Conservation (phyloP, 2,113 vertebrate species). For the Leucopternis melanops region DNA sequence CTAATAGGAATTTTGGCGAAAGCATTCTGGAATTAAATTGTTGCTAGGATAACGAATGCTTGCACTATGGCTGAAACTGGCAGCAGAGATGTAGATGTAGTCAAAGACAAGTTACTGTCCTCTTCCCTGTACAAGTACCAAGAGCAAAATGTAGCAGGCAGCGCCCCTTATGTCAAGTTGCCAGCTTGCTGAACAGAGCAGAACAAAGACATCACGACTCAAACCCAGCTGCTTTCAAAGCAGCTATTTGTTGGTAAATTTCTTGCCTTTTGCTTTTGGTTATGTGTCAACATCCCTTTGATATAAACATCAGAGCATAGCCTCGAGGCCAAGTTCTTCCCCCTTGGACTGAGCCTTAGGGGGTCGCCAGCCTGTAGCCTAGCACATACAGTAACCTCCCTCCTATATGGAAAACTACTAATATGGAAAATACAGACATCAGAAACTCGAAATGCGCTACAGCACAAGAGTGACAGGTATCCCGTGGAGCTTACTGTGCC, state of each 20-base stretch:
- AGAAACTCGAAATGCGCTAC: background rate
- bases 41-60: background rate
- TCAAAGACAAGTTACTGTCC: background rate
- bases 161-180: background rate
- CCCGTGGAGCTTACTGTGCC: background rate
- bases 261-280: background rate
- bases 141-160: background rate
- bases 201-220: conserved; percentile 2
- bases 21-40: background rate
- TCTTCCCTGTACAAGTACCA: background rate
- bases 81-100: background rate
- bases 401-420: background rate
- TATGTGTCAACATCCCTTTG: conserved; percentile 10
- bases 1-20: background rate
- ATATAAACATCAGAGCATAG: conserved; percentile 4
- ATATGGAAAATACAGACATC: background rate
- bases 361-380: background rate
- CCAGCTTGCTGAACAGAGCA: background rate
- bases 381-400: background rate
- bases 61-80: background rate
- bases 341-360: background rate
- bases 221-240: background rate
- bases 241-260: background rate
- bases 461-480: background rate
- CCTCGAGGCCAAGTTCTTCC: background rate